Evolutionary conservation across 2,888 invertebrate species (phyloP).

Genomic region (Xestobium rufovillosum): DNA sequence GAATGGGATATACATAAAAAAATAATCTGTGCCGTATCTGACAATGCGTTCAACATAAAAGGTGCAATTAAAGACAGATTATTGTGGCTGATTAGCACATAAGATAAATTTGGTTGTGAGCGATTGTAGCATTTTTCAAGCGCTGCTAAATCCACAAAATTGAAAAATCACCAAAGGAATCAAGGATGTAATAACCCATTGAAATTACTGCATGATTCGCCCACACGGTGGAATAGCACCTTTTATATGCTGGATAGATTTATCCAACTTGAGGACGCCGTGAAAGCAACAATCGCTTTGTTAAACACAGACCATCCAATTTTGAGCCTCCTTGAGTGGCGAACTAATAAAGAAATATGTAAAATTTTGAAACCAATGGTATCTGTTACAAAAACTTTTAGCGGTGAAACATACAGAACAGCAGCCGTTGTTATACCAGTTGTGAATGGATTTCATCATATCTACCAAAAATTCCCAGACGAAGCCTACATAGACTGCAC

Average conservation of each 20-base stretch:
- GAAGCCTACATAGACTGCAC: slow-evolving; percentile 1
- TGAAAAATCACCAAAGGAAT: neutral
- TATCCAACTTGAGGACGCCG: slow-evolving; percentile 19
- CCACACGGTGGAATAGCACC: slow-evolving; percentile 3
- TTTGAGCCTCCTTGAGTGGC: slow-evolving; percentile 20
- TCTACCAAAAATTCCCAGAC: slow-evolving; percentile 17
- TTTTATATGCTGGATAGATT: slow-evolving; percentile 18
- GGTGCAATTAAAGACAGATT: neutral
- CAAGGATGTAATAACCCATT: neutral
- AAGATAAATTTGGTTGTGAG: neutral
- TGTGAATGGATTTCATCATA: slow-evolving; percentile 18
- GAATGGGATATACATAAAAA: slow-evolving; percentile 5
- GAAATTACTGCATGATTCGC: neutral
- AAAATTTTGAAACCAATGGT: slow-evolving; percentile 25
- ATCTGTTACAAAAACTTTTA: slow-evolving; percentile 23
- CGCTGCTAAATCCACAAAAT: neutral
- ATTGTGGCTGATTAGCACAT: neutral
- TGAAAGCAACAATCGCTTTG: slow-evolving; percentile 23
- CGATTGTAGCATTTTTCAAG: too few relatives aligned
- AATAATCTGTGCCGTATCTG: slow-evolving; percentile 15
- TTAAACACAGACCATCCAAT: slow-evolving; percentile 17
- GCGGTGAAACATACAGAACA: slow-evolving; percentile 25
- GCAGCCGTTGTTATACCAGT: slow-evolving; percentile 22
- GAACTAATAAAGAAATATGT: slow-evolving; percentile 21
- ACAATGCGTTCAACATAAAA: slow-evolving; percentile 19